phyloP scores from a whole-genome alignment of 2,797 vertebrate genomes.

The Myotis findleyi region DNA sequence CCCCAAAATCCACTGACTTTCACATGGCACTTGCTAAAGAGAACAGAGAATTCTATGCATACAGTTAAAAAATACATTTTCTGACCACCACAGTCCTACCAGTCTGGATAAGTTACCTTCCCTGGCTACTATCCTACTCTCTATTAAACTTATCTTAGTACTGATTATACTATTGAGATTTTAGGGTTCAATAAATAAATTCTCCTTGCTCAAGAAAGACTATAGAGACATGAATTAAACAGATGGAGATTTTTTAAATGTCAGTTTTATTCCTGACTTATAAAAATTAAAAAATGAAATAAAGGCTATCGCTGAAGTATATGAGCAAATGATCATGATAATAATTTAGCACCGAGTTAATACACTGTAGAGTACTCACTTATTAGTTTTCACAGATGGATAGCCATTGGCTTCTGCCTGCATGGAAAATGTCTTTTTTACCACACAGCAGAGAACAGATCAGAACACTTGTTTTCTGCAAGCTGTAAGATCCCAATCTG shows the following conservation, averaged over 20 bases:
- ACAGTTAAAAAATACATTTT: neutral
- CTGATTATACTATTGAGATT: neutral
- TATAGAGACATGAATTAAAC: neutral
- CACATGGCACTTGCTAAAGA: neutral
- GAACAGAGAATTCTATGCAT: neutral
- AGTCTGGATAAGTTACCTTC: neutral
- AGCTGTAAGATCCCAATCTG: neutral
- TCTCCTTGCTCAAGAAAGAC: neutral
- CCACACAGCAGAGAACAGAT: neutral
- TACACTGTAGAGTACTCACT: neutral
- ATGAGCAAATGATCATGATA: neutral
- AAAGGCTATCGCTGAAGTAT: neutral
- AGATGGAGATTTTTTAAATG: neutral
- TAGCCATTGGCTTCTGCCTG: neutral
- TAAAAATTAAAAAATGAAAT: neutral
- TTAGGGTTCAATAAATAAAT: neutral
- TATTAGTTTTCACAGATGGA: neutral
- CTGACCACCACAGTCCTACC: too few species aligned
- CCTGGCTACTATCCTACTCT: neutral
- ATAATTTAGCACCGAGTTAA: neutral
- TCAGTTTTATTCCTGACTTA: neutral
- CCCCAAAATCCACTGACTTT: neutral
- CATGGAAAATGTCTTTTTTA: neutral
- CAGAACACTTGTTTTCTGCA: neutral
- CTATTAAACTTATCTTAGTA: neutral